Base-by-base conservation (phyloP, 2,888 invertebrate species). In the Pegoplata infirma region DNA sequence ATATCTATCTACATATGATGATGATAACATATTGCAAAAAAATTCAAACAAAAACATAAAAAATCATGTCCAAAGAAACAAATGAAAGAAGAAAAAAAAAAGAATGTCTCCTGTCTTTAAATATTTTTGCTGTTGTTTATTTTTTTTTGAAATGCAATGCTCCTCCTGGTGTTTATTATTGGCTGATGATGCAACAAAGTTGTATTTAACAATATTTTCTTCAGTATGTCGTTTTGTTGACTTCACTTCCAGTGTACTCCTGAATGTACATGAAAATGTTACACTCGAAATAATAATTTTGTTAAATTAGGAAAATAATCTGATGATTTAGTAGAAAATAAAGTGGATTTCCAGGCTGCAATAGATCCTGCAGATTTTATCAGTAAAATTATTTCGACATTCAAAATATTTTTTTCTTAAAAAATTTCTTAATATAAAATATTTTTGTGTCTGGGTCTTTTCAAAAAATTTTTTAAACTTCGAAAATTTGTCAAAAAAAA, bases 151-250 rank as follows among this genome's bases (percentile, higher is more conserved):
- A 10, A 32, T n/a, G 36, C 36, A 23, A 51, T 53, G 67, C 44
- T 56, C 32, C 58, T 71, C 47, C 76, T 44, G 46, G 46, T 51
- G 23, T 58, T 63, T 49, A n/a, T n/a, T n/a, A 71, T 53, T 76
- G 66, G 4, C 36, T 36, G 66, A 53, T 64, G 44, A 71, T 72
- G 72, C 76, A 76, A 72, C 76, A 76, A 49, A 53, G 71, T 76
- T 71, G 49, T n/a, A n/a, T n/a, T 51, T 47, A 61, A 17, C 12
- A 67, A 58, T 36, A 46, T 53, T 51, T 36, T 32, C 3, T 12
- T 28, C 2, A n/a, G n/a, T n/a, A n/a, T 36, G 14, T 44, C 61
- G 17, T 47, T 25, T 51, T 23, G 12, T 8, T 2, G n/a, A n/a
- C n/a, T n/a, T n/a, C 3, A 6, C 1, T 16, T 32, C 7, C n/a